Evolutionary conservation across 2,888 invertebrate genomes (phyloP), one percentile per base, ranked within the genome.

Genomic region (Eilema sororculum): DNA sequence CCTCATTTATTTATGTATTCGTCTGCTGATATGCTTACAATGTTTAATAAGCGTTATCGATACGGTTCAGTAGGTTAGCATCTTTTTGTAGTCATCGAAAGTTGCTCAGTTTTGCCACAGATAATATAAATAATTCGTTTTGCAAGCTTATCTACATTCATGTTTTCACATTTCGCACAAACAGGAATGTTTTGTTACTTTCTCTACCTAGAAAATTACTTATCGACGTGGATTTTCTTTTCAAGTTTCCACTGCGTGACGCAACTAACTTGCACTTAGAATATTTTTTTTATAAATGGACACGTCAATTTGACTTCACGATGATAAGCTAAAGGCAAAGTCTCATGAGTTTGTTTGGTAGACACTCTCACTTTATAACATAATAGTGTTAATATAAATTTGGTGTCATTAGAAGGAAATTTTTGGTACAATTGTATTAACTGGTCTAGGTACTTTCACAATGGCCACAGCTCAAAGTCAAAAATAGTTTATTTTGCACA

Each of bases 341-440:
- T 16, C n/a, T 52, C 16, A 52, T 52, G 52, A 52, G 52, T 52
- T 52, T 52, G 52, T 52, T n/a, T 9, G n/a, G 52, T 9, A 52
- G 52, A 52, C 52, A 52, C 52, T n/a, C n/a, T 52, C 52, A 52
- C 52, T 52, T 52, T 52, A n/a, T 20, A 52, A 52, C 52, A n/a
- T 52, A 52, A 52, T 9, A 52, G 46, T 20, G 20, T 3, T 16
- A 16, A 4, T 41, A 41, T 41, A 41, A 41, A 12, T 37, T 37
- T 41, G 16, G 41, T 41, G 33, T 12, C 2, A 12, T 12, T 37
- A 37, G 5, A 10, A 37, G 10, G 33, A 1, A 5, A 33, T n/a
- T n/a, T 33, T 33, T 33, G 30, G 30, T 33, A 33, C 1, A 37
- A 37, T 5, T 13, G 37, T 37, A 10, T 13, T 12, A 12, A 6